Conservation (phyloP, 2,888 invertebrate genomes). For the Caenorhabditis sp. region DNA sequence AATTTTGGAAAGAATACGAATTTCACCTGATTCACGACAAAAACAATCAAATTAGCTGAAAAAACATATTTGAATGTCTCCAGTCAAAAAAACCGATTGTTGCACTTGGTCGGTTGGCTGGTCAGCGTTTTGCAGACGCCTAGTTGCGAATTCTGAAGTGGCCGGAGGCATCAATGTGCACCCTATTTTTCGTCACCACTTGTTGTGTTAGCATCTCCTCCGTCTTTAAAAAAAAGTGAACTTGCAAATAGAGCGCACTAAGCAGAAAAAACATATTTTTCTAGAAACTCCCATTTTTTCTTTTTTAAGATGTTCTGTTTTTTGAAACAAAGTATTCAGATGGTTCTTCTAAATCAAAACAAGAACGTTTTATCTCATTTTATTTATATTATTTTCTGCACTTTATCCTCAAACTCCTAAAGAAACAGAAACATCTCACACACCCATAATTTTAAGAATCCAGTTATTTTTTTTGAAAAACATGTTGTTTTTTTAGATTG, state of each 20-base stretch:
- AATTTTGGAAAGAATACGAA: no score
- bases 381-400: no score
- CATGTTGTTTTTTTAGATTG: no score
- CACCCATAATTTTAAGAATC: conserved; percentile 32
- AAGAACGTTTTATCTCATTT: no score
- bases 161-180: conserved; percentile 25
- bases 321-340: no score
- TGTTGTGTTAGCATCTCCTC: conserved; percentile 30
- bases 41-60: conserved; percentile 19
- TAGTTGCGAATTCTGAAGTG: conserved; percentile 44
- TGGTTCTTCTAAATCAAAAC: no score
- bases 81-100: neutral
- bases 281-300: conserved; percentile 18
- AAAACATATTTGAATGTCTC: neutral
- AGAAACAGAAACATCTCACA: no score
- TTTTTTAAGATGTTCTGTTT: neutral
- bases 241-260: conserved; percentile 14
- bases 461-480: no score
- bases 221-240: conserved; percentile 16
- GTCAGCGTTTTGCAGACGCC: conserved; percentile 35
- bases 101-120: conserved; percentile 1
- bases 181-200: conserved; percentile 37
- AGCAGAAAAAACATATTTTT: conserved; percentile 40
- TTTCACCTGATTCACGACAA: neutral
- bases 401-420: conserved; percentile 44